Conservation (phyloP, 2,888 invertebrate genomes). For the Parnassius apollo region DNA sequence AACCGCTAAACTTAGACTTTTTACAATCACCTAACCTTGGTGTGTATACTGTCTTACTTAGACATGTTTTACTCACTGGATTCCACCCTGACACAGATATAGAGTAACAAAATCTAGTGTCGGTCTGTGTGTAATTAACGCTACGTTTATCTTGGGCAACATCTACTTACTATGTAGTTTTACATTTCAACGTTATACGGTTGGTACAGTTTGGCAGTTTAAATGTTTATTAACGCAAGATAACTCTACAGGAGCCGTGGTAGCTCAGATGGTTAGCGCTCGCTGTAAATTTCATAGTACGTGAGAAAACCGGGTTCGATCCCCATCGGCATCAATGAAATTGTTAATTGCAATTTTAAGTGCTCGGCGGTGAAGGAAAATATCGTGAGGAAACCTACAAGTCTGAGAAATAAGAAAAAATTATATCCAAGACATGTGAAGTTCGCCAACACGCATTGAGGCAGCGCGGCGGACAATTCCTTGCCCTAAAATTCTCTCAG, state of each 20-base stretch:
- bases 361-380: too few relatives aligned
- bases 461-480: too few relatives aligned
- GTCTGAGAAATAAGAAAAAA: too few relatives aligned
- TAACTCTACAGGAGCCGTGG: neutral
- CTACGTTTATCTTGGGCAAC: neutral
- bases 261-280: too few relatives aligned
- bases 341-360: too few relatives aligned
- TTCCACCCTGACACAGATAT: conserved; percentile 64
- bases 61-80: conserved; percentile 26
- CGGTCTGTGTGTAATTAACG: neutral
- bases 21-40: conserved; percentile 42
- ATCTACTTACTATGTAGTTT: neutral
- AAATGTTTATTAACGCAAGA: neutral
- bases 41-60: conserved; percentile 31
- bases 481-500: too few relatives aligned
- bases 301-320: too few relatives aligned
- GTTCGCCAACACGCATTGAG: too few relatives aligned
- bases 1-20: neutral
- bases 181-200: neutral
- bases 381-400: too few relatives aligned
- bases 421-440: too few relatives aligned
- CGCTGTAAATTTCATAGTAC: too few relatives aligned
- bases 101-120: conserved; percentile 46
- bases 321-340: too few relatives aligned
- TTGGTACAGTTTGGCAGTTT: neutral